phyloP scores from a whole-genome alignment of 2,113 vertebrate species.

The Misgurnus mizolepis region DNA sequence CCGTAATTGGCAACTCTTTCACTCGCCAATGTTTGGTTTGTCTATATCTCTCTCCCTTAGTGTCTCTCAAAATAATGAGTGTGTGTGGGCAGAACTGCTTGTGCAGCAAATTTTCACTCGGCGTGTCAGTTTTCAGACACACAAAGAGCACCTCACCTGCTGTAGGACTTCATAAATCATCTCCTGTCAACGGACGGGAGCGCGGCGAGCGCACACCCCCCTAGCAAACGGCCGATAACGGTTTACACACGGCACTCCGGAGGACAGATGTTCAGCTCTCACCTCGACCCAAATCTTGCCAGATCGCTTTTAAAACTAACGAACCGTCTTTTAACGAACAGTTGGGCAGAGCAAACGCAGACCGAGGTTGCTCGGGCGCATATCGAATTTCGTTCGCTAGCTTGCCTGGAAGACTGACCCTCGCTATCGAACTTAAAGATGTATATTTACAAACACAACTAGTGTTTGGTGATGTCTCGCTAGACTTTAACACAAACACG shows the following conservation, averaged over 20 bases:
- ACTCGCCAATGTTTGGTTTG: not conserved
- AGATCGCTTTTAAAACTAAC: constrained; percentile 13
- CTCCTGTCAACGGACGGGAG: constrained; percentile 26
- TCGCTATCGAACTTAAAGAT: too few species aligned
- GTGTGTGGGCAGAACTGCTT: constrained; percentile 37
- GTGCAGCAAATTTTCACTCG: not conserved
- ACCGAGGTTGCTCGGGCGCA: not conserved
- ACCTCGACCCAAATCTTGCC: constrained; percentile 1
- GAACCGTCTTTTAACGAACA: constrained; percentile 19
- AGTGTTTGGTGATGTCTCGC: too few species aligned
- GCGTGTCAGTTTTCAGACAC: constrained; percentile 34
- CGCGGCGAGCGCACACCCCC: constrained; percentile 1
- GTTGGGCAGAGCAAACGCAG: not conserved
- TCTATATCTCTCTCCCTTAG: not conserved
- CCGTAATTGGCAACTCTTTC: constrained; percentile 1
- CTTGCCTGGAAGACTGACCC: not conserved
- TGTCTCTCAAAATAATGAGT: constrained; percentile 20
- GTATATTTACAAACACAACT: not conserved
- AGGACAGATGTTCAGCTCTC: constrained; percentile 28
- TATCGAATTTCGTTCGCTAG: not conserved
- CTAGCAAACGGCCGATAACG: not conserved
- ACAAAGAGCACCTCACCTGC: constrained; percentile 51
- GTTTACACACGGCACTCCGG: constrained; percentile 17
- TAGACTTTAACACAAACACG: too few species aligned
- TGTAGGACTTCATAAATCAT: constrained; percentile 58